Evolutionary conservation across 2,797 vertebrate species (phyloP), one percentile per base, ranked within the genome.

Genomic region (Uromys caudimaculatus): DNA sequence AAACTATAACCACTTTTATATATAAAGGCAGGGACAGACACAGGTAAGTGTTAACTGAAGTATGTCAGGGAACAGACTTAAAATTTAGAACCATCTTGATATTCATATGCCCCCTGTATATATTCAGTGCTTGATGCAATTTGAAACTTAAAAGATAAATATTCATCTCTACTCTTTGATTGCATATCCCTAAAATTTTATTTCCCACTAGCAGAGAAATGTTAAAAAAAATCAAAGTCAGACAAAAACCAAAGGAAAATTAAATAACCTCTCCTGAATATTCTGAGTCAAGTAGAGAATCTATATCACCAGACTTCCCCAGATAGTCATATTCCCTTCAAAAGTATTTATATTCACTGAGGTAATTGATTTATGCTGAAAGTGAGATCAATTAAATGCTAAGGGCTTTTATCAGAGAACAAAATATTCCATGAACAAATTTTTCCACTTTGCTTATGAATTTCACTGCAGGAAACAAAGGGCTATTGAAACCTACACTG

Each of bases 381-480:
- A 94, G 87, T 75, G 83, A 95, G 77, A 96, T 95, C 73, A 88
- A 75, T 94, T 81, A 14, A 96, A 94, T 83, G 76, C 44, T 75
- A 75, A 79, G 16, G 38, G 67, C 67, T 96, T 94, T 89, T 90
- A 92, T 94, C 47, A 91, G 11, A 79, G 75, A 95, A 87, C 35
- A 93, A 91, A 95, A 73, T 94, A 21, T 71, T 96, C 83, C 91
- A 13, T 84, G 76, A 81, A 62, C 9, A 41, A 77, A 52, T 93
- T 90, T 89, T 16, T 87, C 35, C 41, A 88, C 12, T 73, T 88
- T 94, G 8, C 52, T 69, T 77, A 24, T 94, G 35, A 78, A 93
- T 97, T 97, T 93, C 95, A 82, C 50, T 77, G 44, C 24, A 96
- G 78, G 67, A 29, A 93, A 85, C 56, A 88, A 78, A 69, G 50